Conservation (phyloP, 1,140 invertebrate genomes). For the Philotrypesis tridentata region DNA sequence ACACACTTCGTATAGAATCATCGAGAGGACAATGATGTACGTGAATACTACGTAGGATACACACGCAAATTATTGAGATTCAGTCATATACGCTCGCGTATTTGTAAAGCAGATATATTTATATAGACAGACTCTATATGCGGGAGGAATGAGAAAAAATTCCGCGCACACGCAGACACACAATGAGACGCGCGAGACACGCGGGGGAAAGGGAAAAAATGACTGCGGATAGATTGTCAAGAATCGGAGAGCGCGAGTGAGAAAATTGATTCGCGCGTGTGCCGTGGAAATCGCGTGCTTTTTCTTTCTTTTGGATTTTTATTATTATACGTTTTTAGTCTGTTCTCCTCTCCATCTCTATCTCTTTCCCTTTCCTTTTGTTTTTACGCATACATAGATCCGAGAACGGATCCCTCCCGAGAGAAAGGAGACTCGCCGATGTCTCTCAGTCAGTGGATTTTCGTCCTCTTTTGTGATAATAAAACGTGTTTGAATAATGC, state of each 20-base stretch:
- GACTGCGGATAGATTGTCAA: background rate
- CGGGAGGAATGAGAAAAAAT: background rate
- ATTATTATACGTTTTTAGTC: slow-evolving; percentile 9
- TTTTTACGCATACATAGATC: no score
- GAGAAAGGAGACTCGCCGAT: slow-evolving; percentile 22
- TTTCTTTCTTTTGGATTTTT: background rate
- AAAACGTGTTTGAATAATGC: slow-evolving; percentile 36
- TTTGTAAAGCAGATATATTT: background rate
- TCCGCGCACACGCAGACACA: no score
- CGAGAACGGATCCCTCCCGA: slow-evolving; percentile 15
- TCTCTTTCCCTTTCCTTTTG: slow-evolving; percentile 8
- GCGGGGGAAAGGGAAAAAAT: slow-evolving; percentile 10
- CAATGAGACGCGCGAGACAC: background rate
- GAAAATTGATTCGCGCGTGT: background rate
- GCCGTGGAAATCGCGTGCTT: background rate
- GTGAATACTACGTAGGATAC: slow-evolving; percentile 44
- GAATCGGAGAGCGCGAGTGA: background rate
- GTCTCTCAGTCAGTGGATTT: slow-evolving; percentile 22
- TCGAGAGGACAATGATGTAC: slow-evolving; percentile 33
- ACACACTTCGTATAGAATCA: no score
- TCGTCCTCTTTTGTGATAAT: slow-evolving; percentile 47
- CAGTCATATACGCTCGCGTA: slow-evolving; percentile 28
- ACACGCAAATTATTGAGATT: slow-evolving; percentile 14
- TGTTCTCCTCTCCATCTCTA: background rate
- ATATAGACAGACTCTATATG: no score